Evolutionary conservation across 1,140 invertebrate species (phyloP).

Genomic region (Druon quercuslanigerum): DNA sequence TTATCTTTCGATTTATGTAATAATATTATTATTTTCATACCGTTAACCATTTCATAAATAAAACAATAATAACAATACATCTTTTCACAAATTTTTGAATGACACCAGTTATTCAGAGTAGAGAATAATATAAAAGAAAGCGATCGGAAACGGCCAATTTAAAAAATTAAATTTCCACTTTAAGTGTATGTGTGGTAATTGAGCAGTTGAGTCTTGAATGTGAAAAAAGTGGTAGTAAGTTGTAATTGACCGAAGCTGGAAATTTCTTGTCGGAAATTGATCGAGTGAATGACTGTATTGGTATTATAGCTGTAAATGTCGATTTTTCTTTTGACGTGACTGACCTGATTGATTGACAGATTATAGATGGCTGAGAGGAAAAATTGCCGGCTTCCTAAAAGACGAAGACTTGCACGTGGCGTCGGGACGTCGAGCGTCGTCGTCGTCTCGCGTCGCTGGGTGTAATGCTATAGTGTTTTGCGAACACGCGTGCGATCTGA

Average conservation of each 20-base stretch:
- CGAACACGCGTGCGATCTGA: conserved; percentile 35
- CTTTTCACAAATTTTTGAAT: no score
- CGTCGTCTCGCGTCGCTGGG: conserved; percentile 45
- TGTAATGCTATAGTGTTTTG: conserved; percentile 38
- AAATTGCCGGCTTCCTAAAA: neutral
- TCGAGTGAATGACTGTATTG: neutral
- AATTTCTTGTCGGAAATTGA: conserved; percentile 6
- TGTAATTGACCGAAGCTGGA: conserved; percentile 8
- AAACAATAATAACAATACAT: neutral
- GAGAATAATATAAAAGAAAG: neutral
- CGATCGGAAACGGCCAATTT: neutral
- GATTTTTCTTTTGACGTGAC: neutral
- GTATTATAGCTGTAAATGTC: neutral
- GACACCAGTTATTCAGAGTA: no score
- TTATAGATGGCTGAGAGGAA: neutral
- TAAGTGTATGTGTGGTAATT: neutral
- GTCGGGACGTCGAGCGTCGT: conserved; percentile 55
- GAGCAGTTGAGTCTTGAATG: neutral
- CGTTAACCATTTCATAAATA: neutral
- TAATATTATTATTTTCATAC: neutral
- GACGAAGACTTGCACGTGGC: conserved; percentile 48
- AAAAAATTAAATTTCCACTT: conserved; percentile 8
- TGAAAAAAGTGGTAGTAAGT: no score
- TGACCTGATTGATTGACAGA: conserved; percentile 3
- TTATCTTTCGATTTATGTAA: neutral